Evolutionary conservation across 1,140 invertebrate genomes (phyloP), one percentile per base, ranked within the genome.

Genomic region (Scaptomyza hsui): DNA sequence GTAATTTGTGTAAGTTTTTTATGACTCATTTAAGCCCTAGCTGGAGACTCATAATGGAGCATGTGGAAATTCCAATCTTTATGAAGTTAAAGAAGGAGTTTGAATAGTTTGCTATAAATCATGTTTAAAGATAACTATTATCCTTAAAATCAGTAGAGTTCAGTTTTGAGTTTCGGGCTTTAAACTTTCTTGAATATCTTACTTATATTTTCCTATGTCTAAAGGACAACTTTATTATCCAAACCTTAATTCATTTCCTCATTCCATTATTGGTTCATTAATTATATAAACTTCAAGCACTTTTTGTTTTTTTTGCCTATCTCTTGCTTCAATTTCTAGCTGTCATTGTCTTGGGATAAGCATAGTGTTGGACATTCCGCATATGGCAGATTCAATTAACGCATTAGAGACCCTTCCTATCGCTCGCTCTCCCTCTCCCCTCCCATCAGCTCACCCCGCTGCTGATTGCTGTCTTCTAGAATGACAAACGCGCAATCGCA

Each of bases 11-110:
- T 72, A 59, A 39, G 39, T 16, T 69, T 29, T 79, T 69, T 65
- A 79, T 79, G 79, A 79, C 75, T 83, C 80, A 85, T 59, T 85
- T 67, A 44, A 10, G 13, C 24, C 6, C 21, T 29, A 29, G 52
- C n/a, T 19, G 16, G 5, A 52, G 13, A 69, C 60, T 29, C 9
- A 29, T 77, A 55, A 18, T 39, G 48, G 41, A 4, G 16, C 13
- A 7, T 19, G 13, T 18, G 51, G 35, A 35, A 47, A 55, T 49
- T 18, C 15, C 37, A 37, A 6, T 0, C n/a, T n/a, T n/a, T n/a
- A n/a, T n/a, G n/a, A n/a, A n/a, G n/a, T n/a, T n/a, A n/a, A n/a
- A n/a, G n/a, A n/a, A n/a, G n/a, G n/a, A n/a, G n/a, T n/a, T 24
- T 24, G 24, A 24, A 5, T 24, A 5, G 4, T 24, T 24, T 24